A percentile compares a stretch with the other conserved stretches of the same genome.
Evolutionary conservation across 2,797 vertebrate genomes (phyloP).

Genomic region (Staurois parvus): DNA sequence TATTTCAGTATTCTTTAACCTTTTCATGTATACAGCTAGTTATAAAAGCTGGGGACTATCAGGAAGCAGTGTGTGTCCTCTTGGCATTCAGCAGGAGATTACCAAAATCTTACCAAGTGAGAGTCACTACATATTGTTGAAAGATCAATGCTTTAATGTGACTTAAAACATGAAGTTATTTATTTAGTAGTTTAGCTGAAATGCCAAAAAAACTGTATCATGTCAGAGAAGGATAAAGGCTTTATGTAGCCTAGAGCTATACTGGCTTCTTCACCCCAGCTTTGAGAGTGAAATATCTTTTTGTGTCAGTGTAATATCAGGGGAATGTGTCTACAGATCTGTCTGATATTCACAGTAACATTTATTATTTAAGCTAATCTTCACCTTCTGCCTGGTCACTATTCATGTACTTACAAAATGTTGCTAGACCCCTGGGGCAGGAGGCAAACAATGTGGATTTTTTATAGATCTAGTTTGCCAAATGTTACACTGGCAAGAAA

Average conservation of each 20-base stretch:
- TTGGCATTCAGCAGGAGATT: background rate
- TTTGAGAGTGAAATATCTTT: slow-evolving; percentile 67
- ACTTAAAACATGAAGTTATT: slow-evolving; percentile 34
- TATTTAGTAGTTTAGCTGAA: slow-evolving; percentile 23
- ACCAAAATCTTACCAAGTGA: slow-evolving; percentile 33
- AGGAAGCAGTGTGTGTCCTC: background rate
- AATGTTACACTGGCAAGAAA: slow-evolving; percentile 45
- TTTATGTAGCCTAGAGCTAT: slow-evolving; percentile 33
- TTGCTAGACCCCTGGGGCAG: slow-evolving; percentile 57
- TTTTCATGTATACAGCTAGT: slow-evolving; percentile 12
- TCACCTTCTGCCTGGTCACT: slow-evolving; percentile 68
- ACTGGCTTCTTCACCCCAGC: slow-evolving; percentile 6
- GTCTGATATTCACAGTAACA: slow-evolving; percentile 67
- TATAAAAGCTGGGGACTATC: slow-evolving; percentile 31
- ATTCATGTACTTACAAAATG: slow-evolving; percentile 60
- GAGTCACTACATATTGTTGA: slow-evolving; percentile 14
- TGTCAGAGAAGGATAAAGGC: background rate
- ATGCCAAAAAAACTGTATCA: slow-evolving; percentile 28
- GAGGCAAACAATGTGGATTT: slow-evolving; percentile 23
- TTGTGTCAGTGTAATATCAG: slow-evolving; percentile 10
- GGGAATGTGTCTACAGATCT: slow-evolving; percentile 68
- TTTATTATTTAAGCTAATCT: slow-evolving; percentile 70
- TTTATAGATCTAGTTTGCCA: slow-evolving; percentile 60
- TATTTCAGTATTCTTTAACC: background rate
- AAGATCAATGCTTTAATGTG: slow-evolving; percentile 37